Evolutionary conservation across 2,888 invertebrate species (phyloP).

Genomic region (Xestobium rufovillosum): DNA sequence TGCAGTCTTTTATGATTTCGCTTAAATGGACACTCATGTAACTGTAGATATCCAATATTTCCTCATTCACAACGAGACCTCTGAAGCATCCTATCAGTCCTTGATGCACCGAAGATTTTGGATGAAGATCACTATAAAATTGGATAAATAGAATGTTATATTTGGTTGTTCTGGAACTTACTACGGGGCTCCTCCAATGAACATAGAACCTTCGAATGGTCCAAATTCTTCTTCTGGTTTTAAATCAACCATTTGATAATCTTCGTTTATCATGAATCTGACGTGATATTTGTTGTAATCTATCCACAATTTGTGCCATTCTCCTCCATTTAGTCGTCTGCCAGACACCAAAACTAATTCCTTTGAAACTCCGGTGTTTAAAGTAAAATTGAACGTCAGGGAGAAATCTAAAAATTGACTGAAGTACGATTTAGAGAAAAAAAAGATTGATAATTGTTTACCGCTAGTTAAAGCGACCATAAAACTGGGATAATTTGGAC

Average conservation of each 20-base stretch:
- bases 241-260: constrained; percentile 80
- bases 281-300: constrained; percentile 93
- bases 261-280: constrained; percentile 85
- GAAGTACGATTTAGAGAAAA: background rate
- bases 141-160: constrained; percentile 7
- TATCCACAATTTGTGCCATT: constrained; percentile 95
- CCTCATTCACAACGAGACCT: constrained; percentile 85
- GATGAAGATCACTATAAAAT: constrained; percentile 58
- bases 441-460: constrained; percentile 36
- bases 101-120: constrained; percentile 75
- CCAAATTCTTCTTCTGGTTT: constrained; percentile 82
- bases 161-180: constrained; percentile 46
- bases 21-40: constrained; percentile 88
- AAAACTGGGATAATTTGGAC: constrained; percentile 83
- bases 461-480: constrained; percentile 84
- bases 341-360: constrained; percentile 77
- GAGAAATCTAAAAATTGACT: constrained; percentile 58
- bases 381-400: constrained; percentile 81
- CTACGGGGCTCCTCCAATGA: constrained; percentile 88
- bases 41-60: constrained; percentile 83
- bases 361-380: constrained; percentile 75
- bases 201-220: constrained; percentile 89
- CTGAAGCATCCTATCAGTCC: constrained; percentile 92
- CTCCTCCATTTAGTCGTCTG: constrained; percentile 78
- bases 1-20: constrained; percentile 88